Conservation (phyloP, 1,140 invertebrate species). For the Scaptomyza graminum region DNA sequence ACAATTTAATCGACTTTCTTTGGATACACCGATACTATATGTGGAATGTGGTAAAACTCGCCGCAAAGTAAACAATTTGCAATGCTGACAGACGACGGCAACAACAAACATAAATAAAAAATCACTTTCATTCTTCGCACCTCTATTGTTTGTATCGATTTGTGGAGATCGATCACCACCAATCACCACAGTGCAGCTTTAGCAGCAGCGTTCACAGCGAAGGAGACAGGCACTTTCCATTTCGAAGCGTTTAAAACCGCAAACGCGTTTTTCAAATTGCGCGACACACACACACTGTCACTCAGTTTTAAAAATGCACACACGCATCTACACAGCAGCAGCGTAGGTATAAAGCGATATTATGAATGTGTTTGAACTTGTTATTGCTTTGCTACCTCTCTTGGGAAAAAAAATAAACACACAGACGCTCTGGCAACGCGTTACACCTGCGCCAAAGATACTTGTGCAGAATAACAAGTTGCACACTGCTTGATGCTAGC, state of each 20-base stretch:
- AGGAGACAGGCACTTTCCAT: slow-evolving; percentile 66
- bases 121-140: slow-evolving; percentile 73
- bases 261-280: slow-evolving; percentile 65
- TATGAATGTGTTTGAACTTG: slow-evolving; percentile 68
- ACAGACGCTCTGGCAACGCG: slow-evolving; percentile 8
- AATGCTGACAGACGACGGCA: slow-evolving; percentile 15
- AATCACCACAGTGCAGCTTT: slow-evolving; percentile 8
- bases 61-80: slow-evolving; percentile 40
- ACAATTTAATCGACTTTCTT: slow-evolving; percentile 37
- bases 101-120: slow-evolving; percentile 4
- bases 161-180: slow-evolving; percentile 62
- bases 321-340: slow-evolving; percentile 9
- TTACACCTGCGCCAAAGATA: slow-evolving; percentile 46
- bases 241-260: slow-evolving; percentile 49
- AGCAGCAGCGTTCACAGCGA: slow-evolving; percentile 4
- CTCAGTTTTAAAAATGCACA: slow-evolving; percentile 4
- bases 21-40: slow-evolving; percentile 4
- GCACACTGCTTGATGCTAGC: background rate
- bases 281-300: slow-evolving; percentile 37
- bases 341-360: slow-evolving; percentile 34
- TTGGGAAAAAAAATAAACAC: background rate
- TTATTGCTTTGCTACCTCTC: slow-evolving; percentile 52
- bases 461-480: slow-evolving; percentile 2
- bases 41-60: slow-evolving; percentile 24
- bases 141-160: slow-evolving; percentile 50